These are phyloP conservation scores for Buphagus erythrorhynchus DNA, from an alignment of 2,797 vertebrate species.

Conservation along the genomic window DNA sequence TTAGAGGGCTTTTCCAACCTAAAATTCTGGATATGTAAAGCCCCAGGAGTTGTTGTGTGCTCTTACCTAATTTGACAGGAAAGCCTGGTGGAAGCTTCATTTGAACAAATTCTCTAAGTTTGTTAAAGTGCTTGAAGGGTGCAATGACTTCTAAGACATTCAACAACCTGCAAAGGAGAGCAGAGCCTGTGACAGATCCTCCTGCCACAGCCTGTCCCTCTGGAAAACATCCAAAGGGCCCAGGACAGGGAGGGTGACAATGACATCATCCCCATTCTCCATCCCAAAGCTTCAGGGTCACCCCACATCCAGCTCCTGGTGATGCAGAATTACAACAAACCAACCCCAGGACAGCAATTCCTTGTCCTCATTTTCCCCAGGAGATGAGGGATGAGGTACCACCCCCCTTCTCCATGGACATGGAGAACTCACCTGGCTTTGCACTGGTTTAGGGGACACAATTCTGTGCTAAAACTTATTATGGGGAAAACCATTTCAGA, in stretches of 20 bases:
- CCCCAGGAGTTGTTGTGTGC: not conserved
- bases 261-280: not conserved
- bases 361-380: accelerated
- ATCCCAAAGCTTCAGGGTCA: not conserved
- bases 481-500: accelerated
- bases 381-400: not conserved
- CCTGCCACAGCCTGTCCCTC: not conserved
- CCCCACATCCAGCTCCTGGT: accelerated
- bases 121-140: slow-evolving; percentile 99
- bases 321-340: accelerated
- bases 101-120: slow-evolving; percentile 99
- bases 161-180: slow-evolving; percentile 85
- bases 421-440: accelerated
- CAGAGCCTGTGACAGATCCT: not conserved
- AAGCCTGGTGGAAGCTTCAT: slow-evolving; percentile 99
- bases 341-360: not conserved
- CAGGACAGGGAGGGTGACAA: not conserved
- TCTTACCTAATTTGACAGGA: slow-evolving; percentile 96
- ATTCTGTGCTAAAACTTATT: not conserved
- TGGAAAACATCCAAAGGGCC: not conserved
- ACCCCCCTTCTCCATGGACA: accelerated
- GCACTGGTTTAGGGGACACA: accelerated
- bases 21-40: not conserved
- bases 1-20: not conserved
- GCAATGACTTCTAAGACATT: slow-evolving; percentile 99